Percentiles rank a stretch among this genome's conserved stretches.
Evolutionary conservation across 1,140 invertebrate species (phyloP).

Genomic region (Drosophila pachea): DNA sequence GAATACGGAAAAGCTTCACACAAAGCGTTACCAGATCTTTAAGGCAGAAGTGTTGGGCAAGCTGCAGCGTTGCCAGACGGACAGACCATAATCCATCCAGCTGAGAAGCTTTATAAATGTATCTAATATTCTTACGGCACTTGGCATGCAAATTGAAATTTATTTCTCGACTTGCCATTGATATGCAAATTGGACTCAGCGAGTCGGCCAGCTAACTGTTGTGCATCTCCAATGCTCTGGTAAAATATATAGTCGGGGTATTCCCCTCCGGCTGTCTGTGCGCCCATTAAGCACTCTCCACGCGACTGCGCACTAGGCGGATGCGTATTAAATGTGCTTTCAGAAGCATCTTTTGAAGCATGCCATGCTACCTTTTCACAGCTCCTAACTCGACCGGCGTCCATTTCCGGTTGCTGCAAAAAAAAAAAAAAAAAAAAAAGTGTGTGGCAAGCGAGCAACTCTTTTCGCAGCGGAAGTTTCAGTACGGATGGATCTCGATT

Average conservation of each 20-base stretch:
- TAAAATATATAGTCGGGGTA: background rate
- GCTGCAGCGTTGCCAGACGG: too few species aligned
- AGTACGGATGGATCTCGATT: conserved; percentile 13
- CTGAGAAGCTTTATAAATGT: background rate
- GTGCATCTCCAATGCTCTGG: background rate
- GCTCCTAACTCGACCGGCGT: conserved; percentile 4
- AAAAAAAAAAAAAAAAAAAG: background rate
- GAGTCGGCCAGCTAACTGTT: background rate
- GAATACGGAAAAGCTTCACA: too few species aligned
- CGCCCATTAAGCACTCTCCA: conserved; percentile 10
- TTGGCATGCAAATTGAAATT: background rate
- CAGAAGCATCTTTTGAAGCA: conserved; percentile 27
- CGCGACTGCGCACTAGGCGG: conserved; percentile 50
- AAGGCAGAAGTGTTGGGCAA: too few species aligned
- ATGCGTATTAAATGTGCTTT: conserved; percentile 48
- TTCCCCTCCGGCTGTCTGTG: background rate
- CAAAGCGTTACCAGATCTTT: too few species aligned
- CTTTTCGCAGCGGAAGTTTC: conserved; percentile 24
- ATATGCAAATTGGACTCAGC: conserved; percentile 4
- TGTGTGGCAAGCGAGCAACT: conserved; percentile 24
- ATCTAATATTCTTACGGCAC: background rate
- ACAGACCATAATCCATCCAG: background rate
- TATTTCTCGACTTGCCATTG: background rate
- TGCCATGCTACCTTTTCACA: conserved; percentile 2
- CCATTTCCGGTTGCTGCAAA: conserved; percentile 35